A percentile compares a stretch with the other conserved stretches of the same genome.
Conservation (phyloP, 2,888 invertebrate species). For the Lasioglossum leucozonium region DNA sequence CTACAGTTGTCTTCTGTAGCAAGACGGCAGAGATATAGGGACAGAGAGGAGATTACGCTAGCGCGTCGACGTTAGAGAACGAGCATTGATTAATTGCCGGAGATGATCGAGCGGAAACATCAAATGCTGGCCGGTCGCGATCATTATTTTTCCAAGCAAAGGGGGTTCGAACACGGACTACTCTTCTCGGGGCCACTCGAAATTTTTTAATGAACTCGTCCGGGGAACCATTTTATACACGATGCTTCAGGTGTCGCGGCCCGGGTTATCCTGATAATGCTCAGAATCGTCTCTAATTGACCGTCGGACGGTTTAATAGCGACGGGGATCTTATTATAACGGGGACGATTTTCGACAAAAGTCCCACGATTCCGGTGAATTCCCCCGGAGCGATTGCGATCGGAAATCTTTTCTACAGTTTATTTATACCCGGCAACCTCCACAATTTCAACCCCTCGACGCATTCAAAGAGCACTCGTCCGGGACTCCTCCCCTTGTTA, state of each 20-base stretch:
- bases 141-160: conserved; percentile 52
- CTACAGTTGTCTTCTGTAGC: conserved; percentile 19
- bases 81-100: conserved; percentile 74
- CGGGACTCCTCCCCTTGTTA: conserved; percentile 17
- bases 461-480: conserved; percentile 21
- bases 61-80: conserved; percentile 58
- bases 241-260: conserved; percentile 30
- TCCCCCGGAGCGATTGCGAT: neutral
- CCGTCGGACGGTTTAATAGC: neutral
- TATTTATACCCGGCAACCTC: conserved; percentile 17
- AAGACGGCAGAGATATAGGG: conserved; percentile 43
- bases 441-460: conserved; percentile 5
- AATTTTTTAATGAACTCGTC: conserved; percentile 33
- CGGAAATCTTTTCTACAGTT: conserved; percentile 4
- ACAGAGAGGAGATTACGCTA: conserved; percentile 5
- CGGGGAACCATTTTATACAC: neutral
- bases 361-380: neutral
- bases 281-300: conserved; percentile 44
- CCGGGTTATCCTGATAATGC: conserved; percentile 19
- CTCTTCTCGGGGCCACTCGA: conserved; percentile 3
- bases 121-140: conserved; percentile 32
- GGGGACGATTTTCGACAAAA: conserved; percentile 14
- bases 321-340: conserved; percentile 1
- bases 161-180: conserved; percentile 24
- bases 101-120: conserved; percentile 66